Percentiles rank a stretch among this genome's conserved stretches.
These are phyloP conservation scores for Panulirus ornatus DNA, from an alignment of 1,140 invertebrate genomes.

Conservation along the genomic window DNA sequence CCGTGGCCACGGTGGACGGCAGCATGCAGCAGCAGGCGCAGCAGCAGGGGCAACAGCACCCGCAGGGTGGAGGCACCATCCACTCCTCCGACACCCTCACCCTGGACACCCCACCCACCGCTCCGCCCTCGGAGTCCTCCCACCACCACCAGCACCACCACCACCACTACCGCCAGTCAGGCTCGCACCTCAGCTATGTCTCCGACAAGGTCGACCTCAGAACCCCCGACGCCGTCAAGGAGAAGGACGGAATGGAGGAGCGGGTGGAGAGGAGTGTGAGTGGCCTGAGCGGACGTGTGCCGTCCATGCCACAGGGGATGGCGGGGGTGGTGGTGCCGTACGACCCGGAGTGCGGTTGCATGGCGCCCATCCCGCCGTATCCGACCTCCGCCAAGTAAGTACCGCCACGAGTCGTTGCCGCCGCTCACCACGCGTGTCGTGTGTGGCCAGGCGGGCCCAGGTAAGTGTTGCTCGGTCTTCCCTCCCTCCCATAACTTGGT, in stretches of 20 bases:
- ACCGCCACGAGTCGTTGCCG: conserved; percentile 11
- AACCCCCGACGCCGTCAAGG: conserved; percentile 64
- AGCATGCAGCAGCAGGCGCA: conserved; percentile 61
- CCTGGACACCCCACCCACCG: conserved; percentile 59
- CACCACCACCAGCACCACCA: conserved; percentile 52
- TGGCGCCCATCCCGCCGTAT: conserved; percentile 71
- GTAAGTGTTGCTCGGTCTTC: no score
- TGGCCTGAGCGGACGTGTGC: conserved; percentile 65
- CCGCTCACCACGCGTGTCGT: not conserved
- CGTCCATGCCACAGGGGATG: conserved; percentile 50
- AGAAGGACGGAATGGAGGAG: conserved; percentile 74
- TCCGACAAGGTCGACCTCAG: conserved; percentile 70
- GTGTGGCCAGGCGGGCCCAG: not conserved
- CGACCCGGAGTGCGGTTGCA: conserved; percentile 69
- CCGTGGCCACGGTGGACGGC: conserved; percentile 61
- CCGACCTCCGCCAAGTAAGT: conserved; percentile 73
- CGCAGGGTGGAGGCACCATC: conserved; percentile 56
- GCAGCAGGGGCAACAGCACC: conserved; percentile 12
- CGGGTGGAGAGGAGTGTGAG: conserved; percentile 64
- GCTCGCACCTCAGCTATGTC: conserved; percentile 73
- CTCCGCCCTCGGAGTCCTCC: conserved; percentile 57
- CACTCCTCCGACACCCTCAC: conserved; percentile 74
- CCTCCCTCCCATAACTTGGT: not conserved
- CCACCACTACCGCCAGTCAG: conserved; percentile 71
- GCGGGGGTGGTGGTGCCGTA: conserved; percentile 67